phyloP scores from a whole-genome alignment of 2,797 vertebrate species.

The Trachops cirrhosus region DNA sequence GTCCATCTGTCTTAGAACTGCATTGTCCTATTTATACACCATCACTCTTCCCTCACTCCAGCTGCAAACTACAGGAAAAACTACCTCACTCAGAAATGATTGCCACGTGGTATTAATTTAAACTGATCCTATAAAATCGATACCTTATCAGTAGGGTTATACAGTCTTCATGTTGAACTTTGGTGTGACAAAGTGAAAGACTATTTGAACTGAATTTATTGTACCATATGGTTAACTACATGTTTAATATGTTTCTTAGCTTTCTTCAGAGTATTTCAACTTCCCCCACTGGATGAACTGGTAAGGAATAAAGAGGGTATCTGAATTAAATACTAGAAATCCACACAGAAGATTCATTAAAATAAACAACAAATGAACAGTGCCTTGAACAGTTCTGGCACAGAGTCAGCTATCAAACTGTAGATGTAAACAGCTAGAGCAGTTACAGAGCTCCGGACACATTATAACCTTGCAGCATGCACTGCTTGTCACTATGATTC shows the following conservation, averaged over 20 bases:
- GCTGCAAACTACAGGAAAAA: background rate
- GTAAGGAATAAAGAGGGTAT: background rate
- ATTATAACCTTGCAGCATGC: background rate
- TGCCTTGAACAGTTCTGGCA: background rate
- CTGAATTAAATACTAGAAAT: background rate
- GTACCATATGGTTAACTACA: background rate
- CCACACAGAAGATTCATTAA: background rate
- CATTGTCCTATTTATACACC: background rate
- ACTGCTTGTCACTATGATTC: background rate
- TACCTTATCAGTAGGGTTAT: slow-evolving; percentile 61
- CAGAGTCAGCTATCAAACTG: background rate
- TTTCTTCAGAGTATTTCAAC: slow-evolving; percentile 40
- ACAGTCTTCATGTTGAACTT: slow-evolving; percentile 8
- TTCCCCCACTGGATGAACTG: background rate
- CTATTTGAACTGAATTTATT: slow-evolving; percentile 28
- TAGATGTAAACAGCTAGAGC: background rate
- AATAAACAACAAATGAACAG: background rate
- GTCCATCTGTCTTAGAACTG: background rate
- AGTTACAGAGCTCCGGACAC: background rate
- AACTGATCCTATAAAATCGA: background rate
- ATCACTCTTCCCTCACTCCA: background rate
- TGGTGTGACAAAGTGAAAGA: background rate
- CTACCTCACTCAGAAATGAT: background rate
- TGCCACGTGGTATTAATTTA: background rate
- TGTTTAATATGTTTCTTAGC: background rate